Conservation (phyloP, 30 jellyfish, hydroid and myxozoan genomes). For the Hydractinia symbiolongicarpus region DNA sequence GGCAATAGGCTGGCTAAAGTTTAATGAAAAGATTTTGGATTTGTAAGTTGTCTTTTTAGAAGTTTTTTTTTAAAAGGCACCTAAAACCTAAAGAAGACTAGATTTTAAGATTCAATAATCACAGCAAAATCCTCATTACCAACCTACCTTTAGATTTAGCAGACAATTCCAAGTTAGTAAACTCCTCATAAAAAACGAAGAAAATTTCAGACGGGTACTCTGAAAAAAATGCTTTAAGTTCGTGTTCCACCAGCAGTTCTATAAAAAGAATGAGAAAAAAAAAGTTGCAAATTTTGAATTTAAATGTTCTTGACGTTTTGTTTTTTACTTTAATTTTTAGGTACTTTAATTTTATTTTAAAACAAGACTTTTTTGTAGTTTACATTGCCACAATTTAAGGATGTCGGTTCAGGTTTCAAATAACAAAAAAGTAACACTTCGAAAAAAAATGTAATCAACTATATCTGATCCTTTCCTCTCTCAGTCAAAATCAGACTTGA, state of each 20-base stretch:
- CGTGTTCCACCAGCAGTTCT: slow-evolving; percentile 67
- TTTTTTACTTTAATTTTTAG: neutral
- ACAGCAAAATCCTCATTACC: neutral
- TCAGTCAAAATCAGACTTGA: no score
- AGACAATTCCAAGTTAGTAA: slow-evolving; percentile 52
- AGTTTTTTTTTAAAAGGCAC: neutral
- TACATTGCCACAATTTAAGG: no score
- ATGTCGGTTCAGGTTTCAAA: no score
- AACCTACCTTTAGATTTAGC: slow-evolving; percentile 78
- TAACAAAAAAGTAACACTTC: no score
- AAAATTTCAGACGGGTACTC: slow-evolving; percentile 62
- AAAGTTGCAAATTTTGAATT: neutral
- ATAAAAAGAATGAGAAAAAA: neutral
- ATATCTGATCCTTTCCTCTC: no score
- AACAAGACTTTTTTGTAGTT: no score
- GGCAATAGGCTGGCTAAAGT: no score
- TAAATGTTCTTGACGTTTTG: neutral
- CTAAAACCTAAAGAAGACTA: neutral
- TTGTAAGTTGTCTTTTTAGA: neutral
- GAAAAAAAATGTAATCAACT: no score
- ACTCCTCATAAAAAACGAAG: slow-evolving; percentile 80
- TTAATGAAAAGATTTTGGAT: no score
- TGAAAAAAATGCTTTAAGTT: slow-evolving; percentile 54
- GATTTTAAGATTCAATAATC: neutral
- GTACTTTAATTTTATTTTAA: neutral